Percentiles rank a stretch among this genome's conserved stretches.
phyloP scores from a whole-genome alignment of 1,140 invertebrate genomes.

The Sipha flava region DNA sequence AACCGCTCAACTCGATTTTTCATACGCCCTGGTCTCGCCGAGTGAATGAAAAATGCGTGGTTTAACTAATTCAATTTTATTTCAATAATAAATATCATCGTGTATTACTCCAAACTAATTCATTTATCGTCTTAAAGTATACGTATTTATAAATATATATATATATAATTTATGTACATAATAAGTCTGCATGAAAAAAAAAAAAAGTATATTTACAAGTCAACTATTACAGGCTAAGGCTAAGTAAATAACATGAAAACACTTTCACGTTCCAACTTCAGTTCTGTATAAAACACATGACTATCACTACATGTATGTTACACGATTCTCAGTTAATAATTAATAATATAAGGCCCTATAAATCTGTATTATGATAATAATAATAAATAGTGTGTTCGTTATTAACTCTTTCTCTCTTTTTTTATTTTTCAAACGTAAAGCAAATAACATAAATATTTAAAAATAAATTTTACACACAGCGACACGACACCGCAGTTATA shows the following conservation, averaged over 20 bases:
- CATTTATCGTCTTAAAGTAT: slow-evolving; percentile 14
- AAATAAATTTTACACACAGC: neutral
- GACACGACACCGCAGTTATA: too few relatives aligned
- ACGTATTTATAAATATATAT: slow-evolving; percentile 24
- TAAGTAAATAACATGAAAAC: neutral
- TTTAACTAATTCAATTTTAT: slow-evolving; percentile 23
- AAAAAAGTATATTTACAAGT: slow-evolving; percentile 23
- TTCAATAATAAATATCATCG: slow-evolving; percentile 23
- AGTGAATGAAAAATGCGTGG: neutral
- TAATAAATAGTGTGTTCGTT: neutral
- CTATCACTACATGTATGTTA: slow-evolving; percentile 2
- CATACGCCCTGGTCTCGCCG: too few relatives aligned
- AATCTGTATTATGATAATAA: neutral
- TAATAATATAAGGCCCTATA: slow-evolving; percentile 3
- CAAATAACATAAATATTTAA: neutral
- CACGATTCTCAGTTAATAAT: neutral
- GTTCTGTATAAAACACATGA: slow-evolving; percentile 8
- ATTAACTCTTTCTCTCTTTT: too few relatives aligned
- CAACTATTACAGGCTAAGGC: slow-evolving; percentile 4
- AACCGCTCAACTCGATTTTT: too few relatives aligned
- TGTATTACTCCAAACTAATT: slow-evolving; percentile 19
- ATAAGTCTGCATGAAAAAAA: slow-evolving; percentile 14
- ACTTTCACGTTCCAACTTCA: neutral
- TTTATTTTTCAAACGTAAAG: neutral
- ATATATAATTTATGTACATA: neutral